Evolutionary conservation across 2,888 invertebrate species (phyloP), one percentile per base, ranked within the genome.

Genomic region (Agrochola lychnidis): DNA sequence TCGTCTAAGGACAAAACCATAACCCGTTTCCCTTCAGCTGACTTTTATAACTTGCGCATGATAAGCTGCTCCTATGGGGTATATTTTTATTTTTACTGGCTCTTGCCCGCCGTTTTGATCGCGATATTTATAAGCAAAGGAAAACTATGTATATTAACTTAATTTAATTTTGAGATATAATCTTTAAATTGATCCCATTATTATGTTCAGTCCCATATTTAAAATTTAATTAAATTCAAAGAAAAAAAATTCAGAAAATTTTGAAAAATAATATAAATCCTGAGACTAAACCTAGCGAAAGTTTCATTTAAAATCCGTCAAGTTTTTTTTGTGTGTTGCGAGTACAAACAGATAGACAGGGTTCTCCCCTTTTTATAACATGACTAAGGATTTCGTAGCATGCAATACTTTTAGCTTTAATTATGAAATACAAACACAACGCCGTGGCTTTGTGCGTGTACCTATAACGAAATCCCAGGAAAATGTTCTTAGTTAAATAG

Each of bases 11-110:
- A 79, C 70, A 70, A 81, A 86, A 62, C 75, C 67, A 76, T 84
- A 86, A 86, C 86, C 76, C 70, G 84, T 86, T 86, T 83, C 66
- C 71, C 74, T 78, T 74, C 57, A 79, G 66, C 68, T 78, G 87
- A 84, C 56, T 81, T 85, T 87, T 84, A 80, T 80, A 87, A 72
- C 80, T 59, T 70, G 67, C 19, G 73, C 70, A 80, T 78, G 78
- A 76, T 79, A 84, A 78, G 73, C 67, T 71, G 64, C 45, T 76
- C 51, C 64, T 30, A 56, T 40, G 61, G 45, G 51, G 36, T 61
- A 14, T 71, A 61, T 74, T 57, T 70, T 73, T 80, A 51, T 70
- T 78, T 70, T 59, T 59, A 40, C 0, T 53, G 1, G 0, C 1
- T 48, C 25, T 56, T 42, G 19, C 12, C 4, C n/a, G 14, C 14